Evolutionary conservation across 2,888 invertebrate species (phyloP), one percentile per base, ranked within the genome.

Genomic region (Aethes cnicana): DNA sequence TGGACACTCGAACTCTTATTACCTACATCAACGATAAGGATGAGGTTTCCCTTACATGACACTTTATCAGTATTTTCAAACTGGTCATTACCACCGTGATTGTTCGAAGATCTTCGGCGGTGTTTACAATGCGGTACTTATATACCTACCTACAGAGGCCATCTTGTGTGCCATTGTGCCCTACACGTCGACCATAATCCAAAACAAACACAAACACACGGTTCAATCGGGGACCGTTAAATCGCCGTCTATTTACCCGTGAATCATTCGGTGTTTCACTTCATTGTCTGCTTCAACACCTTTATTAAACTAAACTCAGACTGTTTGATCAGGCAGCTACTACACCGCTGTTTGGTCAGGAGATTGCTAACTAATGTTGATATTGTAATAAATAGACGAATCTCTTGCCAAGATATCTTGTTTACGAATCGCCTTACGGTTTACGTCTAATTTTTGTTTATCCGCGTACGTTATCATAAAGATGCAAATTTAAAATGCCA

Each of bases 311-410:
- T 42, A 17, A 43, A 48, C 26, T 37, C 17, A 50, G n/a, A n/a
- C 14, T 50, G 30, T 49, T 49, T 49, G 28, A 16, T 37, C 23
- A 50, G 36, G 30, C 30, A 23, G 30, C 42, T n/a, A 30, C 12
- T 37, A 17, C 17, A 30, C 9, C 36, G 37, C 30, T 28, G 26
- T 28, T 42, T 49, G 26, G 42, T 28, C 30, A 36, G 43, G 21
- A 21, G 35, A 37, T 30, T 42, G 41, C 17, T 36, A 50, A 43
- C 36, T 28, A 18, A 37, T 50, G 18, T 35, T 17, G 21, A 21
- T 41, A 41, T 25, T 47, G 32, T 39, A 33, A 18, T 39, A 32
- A n/a, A n/a, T n/a, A n/a, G n/a, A n/a, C n/a, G n/a, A n/a, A n/a
- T n/a, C n/a, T 25, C 14, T 42, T 42, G 33, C 8, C 32, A 48